These are phyloP conservation scores for Phymanthus crucifer DNA, from an alignment of 92 coral and sea anemone species.

Conservation along the genomic window DNA sequence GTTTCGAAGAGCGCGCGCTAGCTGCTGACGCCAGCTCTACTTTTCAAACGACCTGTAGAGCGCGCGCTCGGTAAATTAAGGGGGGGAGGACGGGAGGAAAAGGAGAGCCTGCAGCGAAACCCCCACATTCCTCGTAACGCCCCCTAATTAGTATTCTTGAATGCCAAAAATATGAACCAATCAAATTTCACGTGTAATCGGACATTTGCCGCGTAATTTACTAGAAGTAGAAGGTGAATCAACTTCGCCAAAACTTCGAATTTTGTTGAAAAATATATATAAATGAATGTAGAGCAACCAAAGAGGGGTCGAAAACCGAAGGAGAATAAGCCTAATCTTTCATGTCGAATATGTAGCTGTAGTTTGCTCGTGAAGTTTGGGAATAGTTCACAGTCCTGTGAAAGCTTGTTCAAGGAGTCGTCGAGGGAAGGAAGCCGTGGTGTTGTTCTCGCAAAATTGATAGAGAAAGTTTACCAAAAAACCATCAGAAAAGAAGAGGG, in stretches of 20 bases:
- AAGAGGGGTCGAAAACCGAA: constrained; percentile 21
- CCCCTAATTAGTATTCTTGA: not conserved
- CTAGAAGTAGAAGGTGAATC: no score
- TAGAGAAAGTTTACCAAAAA: constrained; percentile 14
- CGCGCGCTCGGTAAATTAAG: not conserved
- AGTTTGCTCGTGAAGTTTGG: constrained; percentile 32
- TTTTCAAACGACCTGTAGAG: no score
- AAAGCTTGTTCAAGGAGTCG: constrained; percentile 41
- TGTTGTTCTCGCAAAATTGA: constrained; percentile 8
- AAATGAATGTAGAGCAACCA: constrained; percentile 1
- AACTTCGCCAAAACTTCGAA: no score
- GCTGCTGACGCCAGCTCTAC: no score
- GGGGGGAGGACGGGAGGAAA: not conserved
- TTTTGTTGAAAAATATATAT: no score
- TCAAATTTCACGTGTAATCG: not conserved
- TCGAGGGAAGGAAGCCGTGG: constrained; percentile 42
- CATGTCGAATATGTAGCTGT: constrained; percentile 19
- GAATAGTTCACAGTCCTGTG: constrained; percentile 21
- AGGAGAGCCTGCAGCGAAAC: constrained; percentile 31
- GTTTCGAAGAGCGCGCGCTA: no score
- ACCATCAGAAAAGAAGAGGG: constrained; percentile 8
- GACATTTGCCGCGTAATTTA: no score
- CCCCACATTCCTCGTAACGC: no score
- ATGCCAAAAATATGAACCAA: not conserved
- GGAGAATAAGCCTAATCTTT: constrained; percentile 12